Percentiles rank a stretch among this genome's conserved stretches.
Evolutionary conservation across 2,888 invertebrate species (phyloP).

Genomic region (Nemapogon koenigi): DNA sequence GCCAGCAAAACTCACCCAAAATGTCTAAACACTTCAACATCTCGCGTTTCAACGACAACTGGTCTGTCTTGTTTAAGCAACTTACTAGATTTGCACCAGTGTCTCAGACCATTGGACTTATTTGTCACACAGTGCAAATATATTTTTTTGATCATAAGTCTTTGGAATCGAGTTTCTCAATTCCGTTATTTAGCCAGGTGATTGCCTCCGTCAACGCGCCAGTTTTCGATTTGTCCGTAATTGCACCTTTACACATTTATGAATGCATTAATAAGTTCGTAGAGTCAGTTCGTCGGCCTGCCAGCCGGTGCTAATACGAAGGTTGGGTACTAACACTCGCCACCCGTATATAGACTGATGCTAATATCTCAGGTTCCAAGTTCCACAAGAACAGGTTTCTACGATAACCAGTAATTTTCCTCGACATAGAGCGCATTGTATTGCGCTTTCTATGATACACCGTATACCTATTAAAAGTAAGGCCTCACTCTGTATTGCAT

Average conservation of each 20-base stretch:
- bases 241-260: background rate
- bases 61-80: too few species aligned
- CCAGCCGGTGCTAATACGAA: conserved; percentile 1
- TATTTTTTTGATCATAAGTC: too few species aligned
- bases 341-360: too few species aligned
- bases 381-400: background rate
- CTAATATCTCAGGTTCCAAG: background rate
- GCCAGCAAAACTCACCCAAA: too few species aligned
- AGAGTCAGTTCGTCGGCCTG: background rate
- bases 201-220: background rate
- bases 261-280: background rate
- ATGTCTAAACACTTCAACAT: too few species aligned
- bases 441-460: background rate
- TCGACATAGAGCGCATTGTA: background rate
- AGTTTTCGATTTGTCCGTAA: conserved; percentile 1
- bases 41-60: too few species aligned
- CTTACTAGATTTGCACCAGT: too few species aligned
- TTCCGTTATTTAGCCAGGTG: background rate
- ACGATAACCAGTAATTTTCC: background rate
- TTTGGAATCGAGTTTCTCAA: background rate
- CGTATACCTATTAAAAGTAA: too few species aligned
- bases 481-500: too few species aligned
- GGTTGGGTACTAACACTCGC: background rate
- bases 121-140: too few species aligned
- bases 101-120: too few species aligned